Conservation (phyloP, 1,140 invertebrate species). For the Uloborus diversus region DNA sequence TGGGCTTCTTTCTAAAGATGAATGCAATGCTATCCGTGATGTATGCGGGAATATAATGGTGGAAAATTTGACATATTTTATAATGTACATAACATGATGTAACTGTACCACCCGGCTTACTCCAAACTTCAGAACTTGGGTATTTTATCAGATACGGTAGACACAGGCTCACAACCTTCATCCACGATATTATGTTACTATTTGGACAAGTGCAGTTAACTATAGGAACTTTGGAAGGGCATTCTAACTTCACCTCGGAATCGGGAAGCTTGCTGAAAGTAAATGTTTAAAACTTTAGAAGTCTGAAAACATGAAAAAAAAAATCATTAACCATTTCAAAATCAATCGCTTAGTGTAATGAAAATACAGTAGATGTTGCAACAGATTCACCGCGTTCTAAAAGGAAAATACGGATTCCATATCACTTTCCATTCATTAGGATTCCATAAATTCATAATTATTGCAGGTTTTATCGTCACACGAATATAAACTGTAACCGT, state of each 20-base stretch:
- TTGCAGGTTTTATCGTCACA: too few relatives aligned
- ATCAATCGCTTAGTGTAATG: too few relatives aligned
- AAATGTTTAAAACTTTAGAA: background rate
- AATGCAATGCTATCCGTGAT: background rate
- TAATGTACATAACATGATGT: background rate
- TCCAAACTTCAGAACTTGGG: constrained; percentile 54
- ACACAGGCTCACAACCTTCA: constrained; percentile 61
- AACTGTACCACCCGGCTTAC: constrained; percentile 54
- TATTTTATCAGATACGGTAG: constrained; percentile 55
- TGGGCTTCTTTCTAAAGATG: background rate
- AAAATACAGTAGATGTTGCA: too few relatives aligned
- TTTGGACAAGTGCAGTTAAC: constrained; percentile 47
- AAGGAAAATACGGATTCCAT: too few relatives aligned
- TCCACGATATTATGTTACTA: constrained; percentile 78
- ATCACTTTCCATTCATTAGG: too few relatives aligned
- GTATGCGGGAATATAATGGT: constrained; percentile 18
- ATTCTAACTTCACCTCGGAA: background rate
- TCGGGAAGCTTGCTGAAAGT: background rate
- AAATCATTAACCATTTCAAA: too few relatives aligned
- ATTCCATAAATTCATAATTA: too few relatives aligned
- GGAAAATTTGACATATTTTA: background rate
- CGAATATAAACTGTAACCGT: too few relatives aligned
- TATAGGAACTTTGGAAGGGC: constrained; percentile 23
- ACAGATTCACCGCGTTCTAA: too few relatives aligned
- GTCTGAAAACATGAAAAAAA: background rate